Evolutionary conservation across 2,113 vertebrate species (phyloP).

Genomic region (Crotalus viridis): DNA sequence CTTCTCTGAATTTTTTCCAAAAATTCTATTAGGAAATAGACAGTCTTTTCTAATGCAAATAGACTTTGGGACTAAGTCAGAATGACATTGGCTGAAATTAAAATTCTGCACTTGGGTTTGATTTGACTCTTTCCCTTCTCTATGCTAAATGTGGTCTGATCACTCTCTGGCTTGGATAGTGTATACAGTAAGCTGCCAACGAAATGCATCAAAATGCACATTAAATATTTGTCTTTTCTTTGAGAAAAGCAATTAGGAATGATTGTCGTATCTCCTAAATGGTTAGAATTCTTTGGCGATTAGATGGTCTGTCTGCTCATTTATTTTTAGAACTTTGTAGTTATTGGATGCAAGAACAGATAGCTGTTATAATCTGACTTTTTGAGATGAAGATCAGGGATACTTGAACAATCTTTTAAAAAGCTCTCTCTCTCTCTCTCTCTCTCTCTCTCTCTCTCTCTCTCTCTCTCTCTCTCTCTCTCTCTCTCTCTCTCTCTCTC

Average conservation of each 20-base stretch:
- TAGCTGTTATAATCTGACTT: constrained; percentile 34
- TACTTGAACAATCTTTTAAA: constrained; percentile 1
- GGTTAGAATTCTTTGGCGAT: constrained; percentile 26
- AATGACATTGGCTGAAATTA: neutral
- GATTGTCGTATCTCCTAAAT: constrained; percentile 46
- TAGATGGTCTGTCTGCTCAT: constrained; percentile 18
- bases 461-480: too few species aligned
- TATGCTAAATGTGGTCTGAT: neutral
- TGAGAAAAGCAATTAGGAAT: constrained; percentile 42
- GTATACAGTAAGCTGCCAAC: neutral
- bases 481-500: too few species aligned
- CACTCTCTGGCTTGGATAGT: neutral
- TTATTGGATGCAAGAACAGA: constrained; percentile 49
- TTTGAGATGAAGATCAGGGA: constrained; percentile 13
- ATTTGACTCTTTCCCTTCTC: neutral
- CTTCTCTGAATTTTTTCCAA: too few species aligned
- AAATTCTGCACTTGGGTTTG: neutral
- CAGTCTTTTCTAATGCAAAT: neutral
- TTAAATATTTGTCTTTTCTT: constrained; percentile 24
- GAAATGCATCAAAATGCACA: neutral
- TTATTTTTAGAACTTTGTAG: constrained; percentile 60
- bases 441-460: too few species aligned
- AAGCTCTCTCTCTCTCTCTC: neutral
- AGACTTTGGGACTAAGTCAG: neutral
- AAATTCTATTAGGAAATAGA: neutral